These are phyloP conservation scores for Rutpela maculata DNA, from an alignment of 2,888 invertebrate genomes.

Conservation along the genomic window DNA sequence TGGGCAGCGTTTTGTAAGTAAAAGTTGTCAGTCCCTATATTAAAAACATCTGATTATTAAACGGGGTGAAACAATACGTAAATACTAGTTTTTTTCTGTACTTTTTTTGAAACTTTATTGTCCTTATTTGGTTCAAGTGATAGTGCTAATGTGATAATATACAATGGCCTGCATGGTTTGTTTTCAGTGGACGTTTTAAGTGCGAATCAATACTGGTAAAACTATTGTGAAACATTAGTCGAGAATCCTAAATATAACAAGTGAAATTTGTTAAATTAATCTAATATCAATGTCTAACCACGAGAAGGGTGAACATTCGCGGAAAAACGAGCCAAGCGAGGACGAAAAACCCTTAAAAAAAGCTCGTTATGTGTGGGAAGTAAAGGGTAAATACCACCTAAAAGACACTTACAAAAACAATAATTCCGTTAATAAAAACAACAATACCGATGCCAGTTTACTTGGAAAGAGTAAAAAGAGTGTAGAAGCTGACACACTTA, in stretches of 20 bases:
- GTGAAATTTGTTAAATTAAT: slow-evolving; percentile 18
- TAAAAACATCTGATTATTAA: slow-evolving; percentile 63
- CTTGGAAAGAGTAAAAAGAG: slow-evolving; percentile 20
- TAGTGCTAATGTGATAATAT: background rate
- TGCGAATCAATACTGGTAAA: slow-evolving; percentile 41
- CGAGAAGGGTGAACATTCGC: slow-evolving; percentile 73
- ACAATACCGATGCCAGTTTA: slow-evolving; percentile 37
- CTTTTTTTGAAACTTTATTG: background rate
- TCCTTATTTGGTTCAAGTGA: background rate
- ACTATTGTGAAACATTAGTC: slow-evolving; percentile 34
- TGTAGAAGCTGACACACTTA: slow-evolving; percentile 41
- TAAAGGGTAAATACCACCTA: slow-evolving; percentile 80
- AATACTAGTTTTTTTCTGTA: slow-evolving; percentile 23
- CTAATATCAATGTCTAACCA: slow-evolving; percentile 50
- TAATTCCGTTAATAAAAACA: slow-evolving; percentile 41
- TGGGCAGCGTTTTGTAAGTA: slow-evolving; percentile 16
- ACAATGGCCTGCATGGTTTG: slow-evolving; percentile 5
- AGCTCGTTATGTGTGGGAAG: slow-evolving; percentile 81
- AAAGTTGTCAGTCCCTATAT: slow-evolving; percentile 50
- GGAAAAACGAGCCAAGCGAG: slow-evolving; percentile 75
- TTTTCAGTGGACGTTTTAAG: slow-evolving; percentile 25
- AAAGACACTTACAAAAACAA: slow-evolving; percentile 72
- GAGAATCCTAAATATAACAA: background rate
- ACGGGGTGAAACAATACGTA: slow-evolving; percentile 46
- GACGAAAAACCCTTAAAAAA: slow-evolving; percentile 80